A percentile compares a stretch with the other conserved stretches of the same genome.
These are phyloP conservation scores for Tenthredo mesomela DNA, from an alignment of 2,888 invertebrate species.

Conservation along the genomic window DNA sequence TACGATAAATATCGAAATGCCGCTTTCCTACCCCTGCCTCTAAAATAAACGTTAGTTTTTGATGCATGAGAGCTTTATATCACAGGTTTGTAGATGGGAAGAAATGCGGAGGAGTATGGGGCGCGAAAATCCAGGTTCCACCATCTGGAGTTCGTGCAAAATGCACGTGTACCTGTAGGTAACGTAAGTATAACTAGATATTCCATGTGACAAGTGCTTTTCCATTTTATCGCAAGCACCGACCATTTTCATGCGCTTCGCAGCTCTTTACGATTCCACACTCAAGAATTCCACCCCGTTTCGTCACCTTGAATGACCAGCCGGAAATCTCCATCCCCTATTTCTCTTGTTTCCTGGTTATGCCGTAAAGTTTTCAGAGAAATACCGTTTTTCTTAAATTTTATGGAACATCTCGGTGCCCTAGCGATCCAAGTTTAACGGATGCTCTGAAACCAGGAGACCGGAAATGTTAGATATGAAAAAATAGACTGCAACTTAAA, in stretches of 20 bases:
- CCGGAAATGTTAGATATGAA: not conserved
- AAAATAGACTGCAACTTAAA: not conserved
- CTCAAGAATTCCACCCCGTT: not conserved
- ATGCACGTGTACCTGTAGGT: not conserved
- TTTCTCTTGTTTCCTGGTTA: not conserved
- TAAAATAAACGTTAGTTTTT: not conserved
- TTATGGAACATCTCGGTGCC: not conserved
- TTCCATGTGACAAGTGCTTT: slow-evolving; percentile 44
- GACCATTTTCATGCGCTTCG: slow-evolving; percentile 23
- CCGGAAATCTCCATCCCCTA: not conserved
- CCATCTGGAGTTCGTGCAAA: slow-evolving; percentile 15
- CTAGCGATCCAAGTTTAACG: not conserved
- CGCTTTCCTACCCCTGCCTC: not conserved
- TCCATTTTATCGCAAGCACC: slow-evolving; percentile 26
- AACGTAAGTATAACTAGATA: slow-evolving; percentile 24
- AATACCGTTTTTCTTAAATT: slow-evolving; percentile 12
- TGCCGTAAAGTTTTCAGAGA: not conserved
- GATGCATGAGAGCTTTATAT: slow-evolving; percentile 16
- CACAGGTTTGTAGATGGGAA: not conserved
- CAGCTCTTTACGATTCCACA: slow-evolving; percentile 31
- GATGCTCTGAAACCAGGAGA: not conserved
- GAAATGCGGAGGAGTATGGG: not conserved
- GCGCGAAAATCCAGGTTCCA: not conserved
- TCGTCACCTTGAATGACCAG: slow-evolving; percentile 29
- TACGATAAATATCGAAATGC: not conserved